Conservation (phyloP, 2,888 invertebrate species). For the Heliconius sara region DNA sequence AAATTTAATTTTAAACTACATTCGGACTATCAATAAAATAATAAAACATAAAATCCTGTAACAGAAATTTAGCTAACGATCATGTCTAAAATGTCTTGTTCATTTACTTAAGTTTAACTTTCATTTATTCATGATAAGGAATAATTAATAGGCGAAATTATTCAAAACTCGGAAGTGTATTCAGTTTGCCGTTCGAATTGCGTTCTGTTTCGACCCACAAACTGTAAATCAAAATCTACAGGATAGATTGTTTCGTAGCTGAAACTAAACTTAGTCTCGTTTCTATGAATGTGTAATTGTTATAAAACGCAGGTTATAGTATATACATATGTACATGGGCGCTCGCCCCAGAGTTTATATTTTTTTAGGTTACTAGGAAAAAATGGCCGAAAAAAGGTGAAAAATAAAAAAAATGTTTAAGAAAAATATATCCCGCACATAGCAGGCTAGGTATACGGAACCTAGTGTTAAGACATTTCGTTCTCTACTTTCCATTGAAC, state of each 20-base stretch:
- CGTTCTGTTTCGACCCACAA: slow-evolving; percentile 26
- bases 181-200: slow-evolving; percentile 23
- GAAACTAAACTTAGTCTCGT: slow-evolving; percentile 6
- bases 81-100: slow-evolving; percentile 1
- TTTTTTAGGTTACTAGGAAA: no score
- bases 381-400: no score
- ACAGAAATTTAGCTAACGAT: background rate
- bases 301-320: background rate
- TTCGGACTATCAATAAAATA: no score
- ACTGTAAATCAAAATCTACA: slow-evolving; percentile 30
- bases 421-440: no score
- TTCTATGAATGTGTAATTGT: slow-evolving; percentile 20
- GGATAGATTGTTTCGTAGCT: slow-evolving; percentile 28
- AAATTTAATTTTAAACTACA: no score
- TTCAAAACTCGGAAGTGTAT: slow-evolving; percentile 26
- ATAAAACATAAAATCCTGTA: background rate
- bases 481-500: no score
- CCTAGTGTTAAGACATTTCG: no score
- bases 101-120: slow-evolving; percentile 14
- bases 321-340: no score
- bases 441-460: no score
- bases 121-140: slow-evolving; percentile 22
- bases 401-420: no score
- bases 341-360: no score
- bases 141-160: slow-evolving; percentile 28